Evolutionary conservation across 2,797 vertebrate genomes (phyloP), one percentile per base, ranked within the genome.

Genomic region (Pelochelys cantorii): DNA sequence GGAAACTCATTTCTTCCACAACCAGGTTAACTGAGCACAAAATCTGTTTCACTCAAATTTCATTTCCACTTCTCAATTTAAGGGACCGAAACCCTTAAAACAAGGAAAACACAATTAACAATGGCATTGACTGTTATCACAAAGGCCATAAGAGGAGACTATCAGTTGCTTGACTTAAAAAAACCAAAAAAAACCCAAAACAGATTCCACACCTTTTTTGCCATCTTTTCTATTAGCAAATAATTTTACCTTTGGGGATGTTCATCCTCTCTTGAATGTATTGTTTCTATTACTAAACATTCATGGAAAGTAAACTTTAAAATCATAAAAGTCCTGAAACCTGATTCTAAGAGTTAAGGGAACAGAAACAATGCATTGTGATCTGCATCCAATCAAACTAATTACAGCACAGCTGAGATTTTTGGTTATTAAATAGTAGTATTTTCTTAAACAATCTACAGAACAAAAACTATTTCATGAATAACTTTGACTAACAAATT

Each of bases 301-400:
- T 93, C 83, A 75, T 85, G 54, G 80, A 95, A 88, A 75, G 82
- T 55, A 93, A 94, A 91, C 91, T 88, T n/a, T 93, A 83, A 94
- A 96, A 93, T 79, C 54, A 9, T 62, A 57, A 8, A 88, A 93
- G 85, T 89, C 8, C 68, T 91, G 54, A 78, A 48, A 59, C 25
- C 37, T 31, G 77, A 80, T 93, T 95, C 93, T 90, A 94, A 86
- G 84, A 37, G 18, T 82, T 59, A 68, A 81, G 90, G 71, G 57
- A 52, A 84, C 68, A 85, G 42, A 54, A 89, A 86, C 65, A 37
- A 85, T 79, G 1, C 1, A 25, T 81, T 71, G 62, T 65, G 62
- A 68, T 7, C 11, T 83, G 12, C 79, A 25, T 53, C 17, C 65
- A 71, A 4, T 53, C 77, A 93, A 52, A 77, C 11, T 88, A 85